Evolutionary conservation across 2,888 invertebrate species (phyloP).

Genomic region (Loripinus fragilis): DNA sequence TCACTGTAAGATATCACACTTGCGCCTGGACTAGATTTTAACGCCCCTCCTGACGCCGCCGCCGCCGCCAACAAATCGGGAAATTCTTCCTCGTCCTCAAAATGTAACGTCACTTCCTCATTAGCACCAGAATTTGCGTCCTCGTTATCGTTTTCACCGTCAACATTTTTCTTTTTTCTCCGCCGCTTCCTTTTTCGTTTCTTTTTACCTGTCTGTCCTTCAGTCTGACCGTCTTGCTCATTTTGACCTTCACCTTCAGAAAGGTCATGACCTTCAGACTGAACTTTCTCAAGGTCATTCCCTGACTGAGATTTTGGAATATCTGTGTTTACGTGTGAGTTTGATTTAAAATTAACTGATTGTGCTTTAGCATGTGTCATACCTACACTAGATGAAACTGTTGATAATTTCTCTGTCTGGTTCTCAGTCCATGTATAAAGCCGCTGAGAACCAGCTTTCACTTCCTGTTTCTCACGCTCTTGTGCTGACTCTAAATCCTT

Average conservation of each 20-base stretch:
- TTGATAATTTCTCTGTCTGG: background rate
- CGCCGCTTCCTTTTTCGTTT: conserved; percentile 43
- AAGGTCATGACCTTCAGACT: conserved; percentile 15
- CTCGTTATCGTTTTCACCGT: conserved; percentile 34
- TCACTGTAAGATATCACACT: conserved; percentile 75
- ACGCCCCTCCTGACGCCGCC: conserved; percentile 14
- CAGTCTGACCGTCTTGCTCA: conserved; percentile 9
- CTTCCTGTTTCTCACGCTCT: background rate
- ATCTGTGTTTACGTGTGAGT: background rate
- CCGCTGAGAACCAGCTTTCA: background rate
- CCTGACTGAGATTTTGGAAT: background rate
- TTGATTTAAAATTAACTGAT: background rate
- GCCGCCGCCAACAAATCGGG: conserved; percentile 66
- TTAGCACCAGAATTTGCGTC: conserved; percentile 38
- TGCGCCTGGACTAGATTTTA: conserved; percentile 40
- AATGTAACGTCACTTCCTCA: conserved; percentile 70
- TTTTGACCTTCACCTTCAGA: conserved; percentile 8
- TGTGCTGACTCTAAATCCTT: conserved; percentile 53
- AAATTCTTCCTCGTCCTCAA: conserved; percentile 81
- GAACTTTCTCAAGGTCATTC: conserved; percentile 16
- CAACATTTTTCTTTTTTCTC: conserved; percentile 54
- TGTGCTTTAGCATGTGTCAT: background rate
- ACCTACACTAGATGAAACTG: background rate
- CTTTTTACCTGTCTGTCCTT: conserved; percentile 32
- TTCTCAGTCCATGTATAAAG: background rate